These are phyloP conservation scores for Fregetta grallaria DNA, from an alignment of 2,113 vertebrate species.

Conservation along the genomic window DNA sequence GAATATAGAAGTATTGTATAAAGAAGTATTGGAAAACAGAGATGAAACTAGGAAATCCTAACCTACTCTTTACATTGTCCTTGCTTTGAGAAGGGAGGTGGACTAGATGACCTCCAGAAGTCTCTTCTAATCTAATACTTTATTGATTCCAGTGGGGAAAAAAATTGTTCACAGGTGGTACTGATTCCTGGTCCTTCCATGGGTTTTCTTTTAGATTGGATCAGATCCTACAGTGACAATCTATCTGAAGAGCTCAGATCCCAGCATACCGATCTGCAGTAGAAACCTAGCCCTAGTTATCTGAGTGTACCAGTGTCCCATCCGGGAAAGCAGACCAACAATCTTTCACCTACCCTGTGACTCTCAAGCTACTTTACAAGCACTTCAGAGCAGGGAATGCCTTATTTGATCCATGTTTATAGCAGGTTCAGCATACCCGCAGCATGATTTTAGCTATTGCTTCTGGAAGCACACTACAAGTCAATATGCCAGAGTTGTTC, in stretches of 20 bases:
- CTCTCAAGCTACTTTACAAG: neutral
- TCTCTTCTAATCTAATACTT: neutral
- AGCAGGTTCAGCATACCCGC: neutral
- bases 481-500: neutral
- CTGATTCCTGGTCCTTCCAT: neutral
- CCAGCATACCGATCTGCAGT: neutral
- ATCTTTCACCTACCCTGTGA: neutral
- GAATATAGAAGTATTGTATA: neutral
- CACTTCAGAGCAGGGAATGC: neutral
- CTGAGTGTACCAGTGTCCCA: neutral
- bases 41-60: neutral
- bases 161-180: neutral
- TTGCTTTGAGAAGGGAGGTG: neutral
- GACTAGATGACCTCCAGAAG: neutral
- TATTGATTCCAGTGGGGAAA: neutral
- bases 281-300: neutral
- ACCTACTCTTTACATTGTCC: neutral
- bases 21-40: neutral
- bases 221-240: neutral
- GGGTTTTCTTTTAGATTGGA: neutral
- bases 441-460: neutral
- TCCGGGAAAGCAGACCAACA: neutral
- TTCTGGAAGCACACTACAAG: neutral
- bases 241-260: neutral
- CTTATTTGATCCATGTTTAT: neutral